These are phyloP conservation scores for Hemiscyllium ocellatum DNA, from an alignment of 2,113 vertebrate species.

Conservation along the genomic window DNA sequence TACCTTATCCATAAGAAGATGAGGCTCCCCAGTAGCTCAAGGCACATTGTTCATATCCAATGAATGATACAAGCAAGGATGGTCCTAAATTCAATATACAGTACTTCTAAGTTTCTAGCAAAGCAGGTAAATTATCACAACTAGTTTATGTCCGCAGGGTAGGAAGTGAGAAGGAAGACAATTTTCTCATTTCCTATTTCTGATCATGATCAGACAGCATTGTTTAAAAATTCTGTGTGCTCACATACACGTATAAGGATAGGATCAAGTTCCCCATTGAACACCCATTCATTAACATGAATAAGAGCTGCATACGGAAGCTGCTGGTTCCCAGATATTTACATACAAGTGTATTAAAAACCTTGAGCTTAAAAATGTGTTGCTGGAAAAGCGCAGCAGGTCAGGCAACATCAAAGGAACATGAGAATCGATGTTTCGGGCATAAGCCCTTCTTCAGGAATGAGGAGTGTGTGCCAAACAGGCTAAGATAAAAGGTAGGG, in stretches of 20 bases:
- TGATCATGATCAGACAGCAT: neutral
- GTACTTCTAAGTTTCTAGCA: neutral
- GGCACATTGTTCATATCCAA: neutral
- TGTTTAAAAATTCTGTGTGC: neutral
- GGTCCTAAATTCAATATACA: neutral
- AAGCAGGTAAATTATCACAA: neutral
- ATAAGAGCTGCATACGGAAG: neutral
- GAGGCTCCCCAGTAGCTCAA: neutral
- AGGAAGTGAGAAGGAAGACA: neutral
- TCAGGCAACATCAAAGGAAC: no score
- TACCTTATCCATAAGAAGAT: neutral
- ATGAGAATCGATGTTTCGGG: no score
- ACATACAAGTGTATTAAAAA: neutral
- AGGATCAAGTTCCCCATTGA: neutral
- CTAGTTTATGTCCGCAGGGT: neutral
- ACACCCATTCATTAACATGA: neutral
- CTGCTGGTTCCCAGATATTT: neutral
- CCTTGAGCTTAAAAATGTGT: no score
- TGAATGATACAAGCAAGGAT: neutral
- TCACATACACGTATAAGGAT: neutral
- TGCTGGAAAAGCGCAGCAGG: no score
- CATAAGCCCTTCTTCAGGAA: no score
- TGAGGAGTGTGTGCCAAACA: no score
- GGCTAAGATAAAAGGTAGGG: no score
- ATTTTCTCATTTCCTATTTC: neutral